A percentile compares a stretch with the other conserved stretches of the same genome.
Evolutionary conservation across 2,888 invertebrate genomes (phyloP).

Genomic region (Meta bourneti): DNA sequence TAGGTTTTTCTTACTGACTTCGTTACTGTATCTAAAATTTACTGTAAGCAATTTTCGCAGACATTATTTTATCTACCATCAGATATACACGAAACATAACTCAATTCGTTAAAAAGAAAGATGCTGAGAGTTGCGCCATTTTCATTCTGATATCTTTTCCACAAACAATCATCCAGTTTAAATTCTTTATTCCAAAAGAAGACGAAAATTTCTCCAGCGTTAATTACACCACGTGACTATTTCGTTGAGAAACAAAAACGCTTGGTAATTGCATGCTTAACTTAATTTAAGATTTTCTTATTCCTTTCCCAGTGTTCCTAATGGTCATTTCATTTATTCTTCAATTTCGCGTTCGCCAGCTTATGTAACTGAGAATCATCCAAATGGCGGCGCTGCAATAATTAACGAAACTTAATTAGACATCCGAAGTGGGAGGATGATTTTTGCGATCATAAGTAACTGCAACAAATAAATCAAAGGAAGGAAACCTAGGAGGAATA

Average conservation of each 20-base stretch:
- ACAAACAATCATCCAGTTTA: not conserved
- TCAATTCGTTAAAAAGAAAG: no score
- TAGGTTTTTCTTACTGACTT: no score
- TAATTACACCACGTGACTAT: slow-evolving; percentile 21
- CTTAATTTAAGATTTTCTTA: not conserved
- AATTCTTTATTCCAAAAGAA: not conserved
- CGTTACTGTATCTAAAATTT: no score
- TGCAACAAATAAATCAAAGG: not conserved
- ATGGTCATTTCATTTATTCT: not conserved
- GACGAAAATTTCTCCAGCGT: not conserved
- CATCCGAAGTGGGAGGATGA: not conserved
- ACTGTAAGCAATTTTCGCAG: no score
- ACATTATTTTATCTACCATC: no score
- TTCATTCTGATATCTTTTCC: not conserved
- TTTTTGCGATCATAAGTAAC: not conserved
- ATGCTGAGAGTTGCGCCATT: not conserved
- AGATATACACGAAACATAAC: no score
- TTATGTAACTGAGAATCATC: slow-evolving; percentile 20
- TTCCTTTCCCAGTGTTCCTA: not conserved
- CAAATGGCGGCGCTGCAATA: slow-evolving; percentile 16
- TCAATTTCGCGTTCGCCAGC: not conserved
- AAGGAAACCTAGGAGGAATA: not conserved
- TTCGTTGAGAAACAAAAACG: slow-evolving; percentile 12
- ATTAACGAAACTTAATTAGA: slow-evolving; percentile 15
- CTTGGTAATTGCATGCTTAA: not conserved